These are phyloP conservation scores for Morpho achilles DNA, from an alignment of 2,888 invertebrate genomes.

Conservation along the genomic window DNA sequence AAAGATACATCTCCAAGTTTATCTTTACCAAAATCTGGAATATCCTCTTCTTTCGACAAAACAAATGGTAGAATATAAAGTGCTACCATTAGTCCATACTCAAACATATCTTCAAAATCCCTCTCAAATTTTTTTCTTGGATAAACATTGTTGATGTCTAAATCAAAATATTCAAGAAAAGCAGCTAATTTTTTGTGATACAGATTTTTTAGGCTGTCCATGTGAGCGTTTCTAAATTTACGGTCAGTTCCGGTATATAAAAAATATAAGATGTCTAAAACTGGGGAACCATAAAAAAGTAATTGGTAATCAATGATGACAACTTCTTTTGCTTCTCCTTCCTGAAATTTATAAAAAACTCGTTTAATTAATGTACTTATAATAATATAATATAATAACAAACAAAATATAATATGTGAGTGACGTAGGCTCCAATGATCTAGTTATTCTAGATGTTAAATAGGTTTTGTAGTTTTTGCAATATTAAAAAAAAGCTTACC, in stretches of 20 bases:
- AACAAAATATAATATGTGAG: no score
- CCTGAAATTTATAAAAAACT: constrained; percentile 31
- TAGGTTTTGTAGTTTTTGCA: no score
- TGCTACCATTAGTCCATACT: constrained; percentile 26
- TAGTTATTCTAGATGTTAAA: no score
- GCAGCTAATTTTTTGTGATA: constrained; percentile 36
- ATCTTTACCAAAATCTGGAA: constrained; percentile 28
- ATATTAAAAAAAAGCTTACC: constrained; percentile 30
- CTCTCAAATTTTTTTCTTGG: constrained; percentile 29
- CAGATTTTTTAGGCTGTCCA: constrained; percentile 35
- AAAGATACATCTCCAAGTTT: constrained; percentile 19
- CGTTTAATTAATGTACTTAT: no score
- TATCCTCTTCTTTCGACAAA: constrained; percentile 21
- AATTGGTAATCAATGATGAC: constrained; percentile 39
- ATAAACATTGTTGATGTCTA: constrained; percentile 32
- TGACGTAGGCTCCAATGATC: no score
- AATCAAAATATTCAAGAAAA: constrained; percentile 37
- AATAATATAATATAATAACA: no score
- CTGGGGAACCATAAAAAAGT: constrained; percentile 30
- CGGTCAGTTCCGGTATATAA: constrained; percentile 30
- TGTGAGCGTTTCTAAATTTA: constrained; percentile 36
- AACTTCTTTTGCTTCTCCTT: constrained; percentile 36
- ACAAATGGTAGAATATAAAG: constrained; percentile 26
- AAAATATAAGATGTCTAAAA: constrained; percentile 35
- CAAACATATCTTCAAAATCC: constrained; percentile 25